A percentile compares a stretch with the other conserved stretches of the same genome.
phyloP scores from a whole-genome alignment of 1,140 invertebrate species.

The Arctopsyche grandis region DNA sequence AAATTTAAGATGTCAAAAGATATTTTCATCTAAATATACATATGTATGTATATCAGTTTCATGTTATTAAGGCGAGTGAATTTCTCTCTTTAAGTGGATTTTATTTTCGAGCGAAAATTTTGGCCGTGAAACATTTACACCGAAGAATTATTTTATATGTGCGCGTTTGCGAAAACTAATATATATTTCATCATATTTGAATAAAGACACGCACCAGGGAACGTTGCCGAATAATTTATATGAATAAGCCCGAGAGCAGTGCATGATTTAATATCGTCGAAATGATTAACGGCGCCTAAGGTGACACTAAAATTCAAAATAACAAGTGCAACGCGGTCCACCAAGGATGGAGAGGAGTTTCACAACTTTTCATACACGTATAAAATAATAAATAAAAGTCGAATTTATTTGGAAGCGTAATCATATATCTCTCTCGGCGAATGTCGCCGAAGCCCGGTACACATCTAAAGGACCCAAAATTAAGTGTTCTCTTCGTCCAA shows the following conservation, averaged over 20 bases:
- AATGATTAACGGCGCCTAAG: slow-evolving; percentile 7
- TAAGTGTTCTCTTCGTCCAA: not conserved
- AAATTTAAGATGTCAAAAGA: no score
- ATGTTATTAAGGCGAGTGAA: no score
- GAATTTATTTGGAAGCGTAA: not conserved
- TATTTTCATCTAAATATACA: no score
- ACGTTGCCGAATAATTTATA: not conserved
- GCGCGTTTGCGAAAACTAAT: slow-evolving; percentile 5
- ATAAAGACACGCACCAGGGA: not conserved
- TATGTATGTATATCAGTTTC: not conserved
- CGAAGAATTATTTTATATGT: not conserved
- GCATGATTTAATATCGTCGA: slow-evolving; percentile 1
- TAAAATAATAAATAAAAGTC: not conserved
- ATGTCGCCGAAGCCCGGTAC: not conserved
- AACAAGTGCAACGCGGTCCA: not conserved
- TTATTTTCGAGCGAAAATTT: no score
- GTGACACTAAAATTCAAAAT: slow-evolving; percentile 10
- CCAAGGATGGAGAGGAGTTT: not conserved
- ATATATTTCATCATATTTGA: slow-evolving; percentile 22
- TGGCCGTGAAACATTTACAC: not conserved
- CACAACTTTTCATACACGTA: no score
- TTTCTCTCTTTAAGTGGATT: no score
- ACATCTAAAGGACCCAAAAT: not conserved
- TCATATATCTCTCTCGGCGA: not conserved
- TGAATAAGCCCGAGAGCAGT: not conserved